Conservation (phyloP, 92 coral and sea anemone species). For the Zoanthus sociatus region DNA sequence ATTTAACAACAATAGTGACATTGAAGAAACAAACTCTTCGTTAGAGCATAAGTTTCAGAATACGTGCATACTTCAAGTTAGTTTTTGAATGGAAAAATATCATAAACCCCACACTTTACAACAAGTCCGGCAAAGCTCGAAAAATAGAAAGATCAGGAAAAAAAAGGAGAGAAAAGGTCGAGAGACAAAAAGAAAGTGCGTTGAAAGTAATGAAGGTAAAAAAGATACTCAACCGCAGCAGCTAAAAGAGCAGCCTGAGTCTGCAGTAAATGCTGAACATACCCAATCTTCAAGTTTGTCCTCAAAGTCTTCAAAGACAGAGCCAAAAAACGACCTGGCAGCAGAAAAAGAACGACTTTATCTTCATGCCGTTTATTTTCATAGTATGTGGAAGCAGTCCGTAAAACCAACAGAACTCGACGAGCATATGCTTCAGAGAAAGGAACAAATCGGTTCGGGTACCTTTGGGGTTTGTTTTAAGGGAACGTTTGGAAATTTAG, state of each 20-base stretch:
- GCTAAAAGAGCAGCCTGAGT: not conserved
- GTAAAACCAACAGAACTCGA: conserved; percentile 7
- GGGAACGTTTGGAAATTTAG: not conserved
- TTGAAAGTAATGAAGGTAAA: not conserved
- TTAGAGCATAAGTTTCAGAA: not conserved
- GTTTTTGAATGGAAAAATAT: conserved; percentile 10
- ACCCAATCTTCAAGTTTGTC: not conserved
- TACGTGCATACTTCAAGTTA: not conserved
- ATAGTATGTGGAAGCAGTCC: not conserved
- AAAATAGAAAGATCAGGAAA: not conserved
- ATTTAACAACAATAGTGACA: not conserved
- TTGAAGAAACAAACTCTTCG: not conserved
- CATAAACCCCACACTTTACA: conserved; percentile 1
- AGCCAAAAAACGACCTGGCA: not conserved
- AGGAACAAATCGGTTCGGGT: not conserved
- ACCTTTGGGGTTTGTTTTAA: conserved; percentile 19
- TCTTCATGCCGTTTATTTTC: conserved; percentile 21
- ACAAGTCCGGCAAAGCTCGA: conserved; percentile 7
- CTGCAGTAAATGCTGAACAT: conserved; percentile 2
- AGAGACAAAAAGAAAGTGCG: not conserved
- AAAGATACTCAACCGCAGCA: not conserved
- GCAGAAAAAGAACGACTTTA: not conserved
- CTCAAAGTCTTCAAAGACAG: not conserved
- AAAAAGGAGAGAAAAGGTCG: not conserved
- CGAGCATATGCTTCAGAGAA: not conserved